Base-by-base conservation (phyloP, 2,797 vertebrate genomes). In the Gobio occitaniae region DNA sequence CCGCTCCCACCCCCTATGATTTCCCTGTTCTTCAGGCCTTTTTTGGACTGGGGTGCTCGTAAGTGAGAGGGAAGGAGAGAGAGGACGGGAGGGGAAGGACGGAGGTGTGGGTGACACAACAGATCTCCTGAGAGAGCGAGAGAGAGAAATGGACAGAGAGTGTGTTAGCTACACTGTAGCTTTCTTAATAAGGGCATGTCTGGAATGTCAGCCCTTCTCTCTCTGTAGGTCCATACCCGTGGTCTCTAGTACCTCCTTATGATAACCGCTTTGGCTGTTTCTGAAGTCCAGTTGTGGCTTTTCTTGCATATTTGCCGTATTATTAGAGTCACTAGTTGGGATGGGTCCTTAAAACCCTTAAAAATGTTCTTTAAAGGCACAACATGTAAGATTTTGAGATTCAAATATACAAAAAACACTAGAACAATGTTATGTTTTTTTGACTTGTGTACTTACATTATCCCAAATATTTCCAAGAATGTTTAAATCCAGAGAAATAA, bases 161-260 rank as follows among this genome's bases (percentile, higher is more conserved):
- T 78, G 76, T 80, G 86, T 78, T 47, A 59, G 54, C 25, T 12
- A 68, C 29, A 85, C 88, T 88, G 89, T 41, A 80, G 90, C 93
- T 93, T 93, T 92, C 94, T 95, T 94, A 94, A 95, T 94, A 94
- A 94, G 94, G 94, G 93, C 93, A 94, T 95, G 94, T 94, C 93
- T 95, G 93, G 61, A 88, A 89, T 13, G 74, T 84, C 68, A 89
- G 87, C 41, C 83, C 69, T 80, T 69, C 79, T 69, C 78, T 83
- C 76, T 75, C 72, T 78, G 63, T 78, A 77, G 78, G 74, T 78
- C 66, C 71, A 80, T 72, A 65, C 75, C 74, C 71, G 38, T 71
- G 74, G 44, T 71, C 69, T 71, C 70, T 80, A 74, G 56, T 52
- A 38, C 32, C 32, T 82, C 66, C n/a, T 44, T 25, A 61, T n/a